Evolutionary conservation across 2,113 vertebrate species (phyloP), one percentile per base, ranked within the genome.

Genomic region (Notechis scutatus): DNA sequence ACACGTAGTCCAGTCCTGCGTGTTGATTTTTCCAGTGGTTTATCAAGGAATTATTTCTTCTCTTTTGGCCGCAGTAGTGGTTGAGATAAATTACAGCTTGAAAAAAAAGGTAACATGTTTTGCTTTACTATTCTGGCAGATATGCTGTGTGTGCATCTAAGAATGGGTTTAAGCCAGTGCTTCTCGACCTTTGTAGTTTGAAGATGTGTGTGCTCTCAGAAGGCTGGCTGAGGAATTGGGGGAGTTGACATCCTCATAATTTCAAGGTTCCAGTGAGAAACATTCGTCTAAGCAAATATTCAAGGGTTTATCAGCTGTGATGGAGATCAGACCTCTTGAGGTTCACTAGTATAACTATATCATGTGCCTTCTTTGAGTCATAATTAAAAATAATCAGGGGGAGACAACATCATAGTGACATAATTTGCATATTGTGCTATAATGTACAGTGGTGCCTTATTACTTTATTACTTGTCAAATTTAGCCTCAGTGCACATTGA

Each of bases 11-110:
- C 98, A 98, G 91, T 92, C 88, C 29, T 98, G 98, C 96, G 95
- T 97, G 6, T 88, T 88, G 0, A 95, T 91, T 0, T 97, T 92
- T 88, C 94, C 97, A 0, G 95, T 95, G 2, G 93, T 98, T 91
- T 97, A 98, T 92, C 96, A 93, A 0, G 98, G 98, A 1, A 92
- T 99, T 26, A 97, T 99, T 87, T 98, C 99, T 2, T 99, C 98
- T 7, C 93, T 99, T 45, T 97, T 98, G 9, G 99, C 98, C 0
- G 97, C 98, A 5, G 95, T 98, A 59, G 89, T 99, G 29, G 98
- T 98, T 45, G 99, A 99, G 94, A 98, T 98, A 59, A 98, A 94
- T 88, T 95, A 97, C 91, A 52, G 88, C 11, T 97, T 99, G 0
- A 98, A 97, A 85, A 98, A 97, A 74, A 98, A 99, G 98, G 99